These are phyloP conservation scores for Dendroctonus valens DNA, from an alignment of 1,140 invertebrate genomes.

Conservation along the genomic window DNA sequence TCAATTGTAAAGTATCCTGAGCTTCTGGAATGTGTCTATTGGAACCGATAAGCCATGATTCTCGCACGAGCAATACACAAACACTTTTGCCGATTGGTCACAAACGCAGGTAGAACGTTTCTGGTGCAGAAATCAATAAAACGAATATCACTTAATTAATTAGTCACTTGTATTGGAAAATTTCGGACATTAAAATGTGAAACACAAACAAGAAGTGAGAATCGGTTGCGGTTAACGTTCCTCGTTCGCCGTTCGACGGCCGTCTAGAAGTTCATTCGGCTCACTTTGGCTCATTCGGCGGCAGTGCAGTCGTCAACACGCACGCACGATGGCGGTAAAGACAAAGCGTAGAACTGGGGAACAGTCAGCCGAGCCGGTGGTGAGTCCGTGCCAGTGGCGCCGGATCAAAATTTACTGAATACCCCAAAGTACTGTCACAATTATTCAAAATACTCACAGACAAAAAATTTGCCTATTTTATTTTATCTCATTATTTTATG, in stretches of 20 bases:
- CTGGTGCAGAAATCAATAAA: neutral
- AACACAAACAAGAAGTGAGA: conserved; percentile 5
- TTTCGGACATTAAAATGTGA: neutral
- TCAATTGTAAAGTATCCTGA: conserved; percentile 18
- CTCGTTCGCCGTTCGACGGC: conserved; percentile 16
- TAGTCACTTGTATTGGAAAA: too few species aligned
- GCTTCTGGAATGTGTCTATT: conserved; percentile 24
- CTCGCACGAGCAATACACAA: conserved; percentile 3
- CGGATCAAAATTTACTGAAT: too few species aligned
- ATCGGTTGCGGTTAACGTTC: conserved; percentile 1
- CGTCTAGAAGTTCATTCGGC: conserved; percentile 15
- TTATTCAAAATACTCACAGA: too few species aligned
- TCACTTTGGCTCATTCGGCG: neutral
- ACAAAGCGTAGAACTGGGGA: too few species aligned
- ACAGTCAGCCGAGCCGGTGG: too few species aligned
- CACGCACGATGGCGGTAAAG: too few species aligned
- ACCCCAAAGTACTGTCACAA: too few species aligned
- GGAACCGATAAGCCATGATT: conserved; percentile 11
- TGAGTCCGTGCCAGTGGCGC: too few species aligned
- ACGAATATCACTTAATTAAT: neutral
- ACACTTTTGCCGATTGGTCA: neutral
- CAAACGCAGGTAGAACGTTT: neutral
- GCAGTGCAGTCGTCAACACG: neutral
- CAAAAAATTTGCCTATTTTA: too few species aligned
- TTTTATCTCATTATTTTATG: too few species aligned